Conservation (phyloP, 2,888 invertebrate species). For the Hetaerina titia region DNA sequence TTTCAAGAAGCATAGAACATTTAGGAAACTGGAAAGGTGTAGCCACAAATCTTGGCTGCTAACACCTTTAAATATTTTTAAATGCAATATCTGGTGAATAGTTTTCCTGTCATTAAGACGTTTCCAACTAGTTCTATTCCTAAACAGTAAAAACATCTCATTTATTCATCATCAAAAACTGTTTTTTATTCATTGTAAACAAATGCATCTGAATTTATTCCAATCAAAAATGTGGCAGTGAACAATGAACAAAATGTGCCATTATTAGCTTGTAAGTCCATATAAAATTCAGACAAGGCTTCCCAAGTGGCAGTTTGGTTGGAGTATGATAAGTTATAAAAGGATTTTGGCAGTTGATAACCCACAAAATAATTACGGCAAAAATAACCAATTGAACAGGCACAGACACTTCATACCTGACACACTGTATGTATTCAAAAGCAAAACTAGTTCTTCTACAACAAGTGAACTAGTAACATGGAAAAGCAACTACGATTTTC, state of each 20-base stretch:
- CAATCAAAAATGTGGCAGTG: constrained; percentile 56
- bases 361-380: not conserved
- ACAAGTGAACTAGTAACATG: constrained; percentile 24
- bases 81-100: constrained; percentile 53
- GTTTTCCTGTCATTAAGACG: constrained; percentile 32
- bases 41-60: constrained; percentile 42
- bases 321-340: constrained; percentile 13
- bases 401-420: constrained; percentile 25
- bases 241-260: constrained; percentile 19
- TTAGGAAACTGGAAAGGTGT: constrained; percentile 44
- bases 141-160: constrained; percentile 47
- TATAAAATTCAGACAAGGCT: constrained; percentile 48
- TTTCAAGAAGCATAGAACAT: constrained; percentile 48
- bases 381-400: constrained; percentile 6
- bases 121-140: constrained; percentile 52
- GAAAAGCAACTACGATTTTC: not conserved
- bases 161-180: constrained; percentile 56
- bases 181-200: constrained; percentile 13
- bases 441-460: not conserved
- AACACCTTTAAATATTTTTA: constrained; percentile 53
- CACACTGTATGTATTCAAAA: not conserved
- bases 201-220: constrained; percentile 34
- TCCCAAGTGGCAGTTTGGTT: constrained; percentile 38
- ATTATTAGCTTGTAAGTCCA: not conserved
- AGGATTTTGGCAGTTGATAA: constrained; percentile 8